Base-by-base conservation (phyloP, 2,797 vertebrate genomes). In the Microhierax caerulescens region DNA sequence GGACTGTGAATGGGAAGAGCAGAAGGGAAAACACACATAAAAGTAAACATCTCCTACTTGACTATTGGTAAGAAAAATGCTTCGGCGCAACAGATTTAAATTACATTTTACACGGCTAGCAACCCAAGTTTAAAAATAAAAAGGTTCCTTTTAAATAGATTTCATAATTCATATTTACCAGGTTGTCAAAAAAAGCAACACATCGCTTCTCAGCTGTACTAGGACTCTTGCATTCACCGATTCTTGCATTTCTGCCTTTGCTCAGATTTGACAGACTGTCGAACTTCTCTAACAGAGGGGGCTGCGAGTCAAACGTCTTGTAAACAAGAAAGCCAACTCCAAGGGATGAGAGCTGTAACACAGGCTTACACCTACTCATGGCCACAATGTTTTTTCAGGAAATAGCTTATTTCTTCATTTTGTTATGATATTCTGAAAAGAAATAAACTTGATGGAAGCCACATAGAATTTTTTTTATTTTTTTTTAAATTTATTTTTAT, bases 11-110 rank as follows among this genome's bases (percentile, higher is more conserved):
- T 72, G 96, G 88, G 94, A 89, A 91, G 95, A 96, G 96, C 91
- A 97, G 87, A 97, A 84, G 97, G 96, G 91, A 95, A 82, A 95
- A 96, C 93, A 97, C 97, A 97, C 97, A 92, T 88, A 89, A 92
- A 97, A 97, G 85, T 48, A 77, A 97, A 93, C 65, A 93, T 92
- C 88, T 84, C 81, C 91, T 97, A 97, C 88, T 95, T 4, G 5
- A 95, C 94, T 96, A 97, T 1, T 18, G 34, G 81, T 57, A 93
- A 90, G 59, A 70, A 95, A 98, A 96, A 97, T 56, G 96, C 95
- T 92, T 95, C 85, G 61, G 93, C 11, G 80, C 92, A 85, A 95
- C 59, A n/a, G 92, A 92, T 96, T 97, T 95, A 85, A 86, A 91
- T 97, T 94, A 97, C 85, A 96, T 81, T 91, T 82, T 84, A 94